phyloP scores from a whole-genome alignment of 2,888 invertebrate genomes.

The Ommatoiulus sabulosus region DNA sequence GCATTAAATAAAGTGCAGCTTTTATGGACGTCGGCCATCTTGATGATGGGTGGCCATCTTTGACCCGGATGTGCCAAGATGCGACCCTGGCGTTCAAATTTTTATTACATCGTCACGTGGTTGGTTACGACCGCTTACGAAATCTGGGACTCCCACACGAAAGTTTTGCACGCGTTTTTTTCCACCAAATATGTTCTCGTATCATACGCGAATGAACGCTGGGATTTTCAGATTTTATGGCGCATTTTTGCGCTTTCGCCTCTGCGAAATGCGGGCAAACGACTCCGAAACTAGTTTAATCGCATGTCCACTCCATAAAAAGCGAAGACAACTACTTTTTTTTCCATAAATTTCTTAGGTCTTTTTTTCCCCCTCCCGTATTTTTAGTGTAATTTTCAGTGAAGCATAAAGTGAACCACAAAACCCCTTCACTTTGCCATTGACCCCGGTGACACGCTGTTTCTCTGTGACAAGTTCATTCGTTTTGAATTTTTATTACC shows the following conservation, averaged over 20 bases:
- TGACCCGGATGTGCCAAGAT: background rate
- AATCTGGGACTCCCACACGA: background rate
- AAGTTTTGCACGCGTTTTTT: background rate
- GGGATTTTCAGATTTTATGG: background rate
- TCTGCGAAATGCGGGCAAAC: background rate
- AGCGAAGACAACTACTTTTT: background rate
- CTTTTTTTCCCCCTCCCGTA: background rate
- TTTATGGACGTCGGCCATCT: background rate
- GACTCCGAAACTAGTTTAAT: constrained; percentile 1
- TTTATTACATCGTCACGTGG: background rate
- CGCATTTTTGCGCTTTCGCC: background rate
- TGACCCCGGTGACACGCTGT: constrained; percentile 19
- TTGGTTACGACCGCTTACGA: background rate
- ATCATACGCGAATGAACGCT: background rate
- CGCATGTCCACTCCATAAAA: background rate
- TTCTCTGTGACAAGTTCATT: constrained; percentile 11
- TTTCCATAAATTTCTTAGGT: background rate
- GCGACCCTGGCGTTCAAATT: background rate
- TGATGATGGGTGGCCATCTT: background rate
- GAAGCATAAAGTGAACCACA: constrained; percentile 19
- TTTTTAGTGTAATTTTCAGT: constrained; percentile 3
- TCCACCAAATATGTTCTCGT: background rate
- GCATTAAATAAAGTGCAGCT: background rate
- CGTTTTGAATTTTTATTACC: background rate
- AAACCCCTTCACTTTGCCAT: constrained; percentile 19